Evolutionary conservation across 2,113 vertebrate genomes (phyloP), one percentile per base, ranked within the genome.

Genomic region (Propithecus coquereli): DNA sequence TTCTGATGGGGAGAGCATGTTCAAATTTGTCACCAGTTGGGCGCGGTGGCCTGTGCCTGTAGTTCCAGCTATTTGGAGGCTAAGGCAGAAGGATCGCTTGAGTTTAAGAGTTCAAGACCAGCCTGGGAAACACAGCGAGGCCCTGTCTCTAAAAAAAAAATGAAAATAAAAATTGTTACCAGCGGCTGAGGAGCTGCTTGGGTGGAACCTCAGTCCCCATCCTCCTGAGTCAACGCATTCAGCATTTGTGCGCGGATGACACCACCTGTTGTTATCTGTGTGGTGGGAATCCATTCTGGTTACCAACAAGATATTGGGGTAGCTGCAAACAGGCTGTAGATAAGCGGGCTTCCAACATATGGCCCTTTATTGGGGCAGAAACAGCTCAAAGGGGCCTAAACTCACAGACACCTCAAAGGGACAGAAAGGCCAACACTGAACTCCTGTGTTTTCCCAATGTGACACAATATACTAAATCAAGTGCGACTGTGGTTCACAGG

Each of bases 271-370:
- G 8, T 22, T 45, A 22, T 0, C 47, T 8, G 7, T 30, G 47
- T 18, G 16, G 4, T 11, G 68, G 30, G 61, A 68, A 63, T 40
- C 63, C 37, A 14, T 47, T n/a, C 47, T 32, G 30, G 17, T 37
- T 59, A 47, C 12, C 5, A 27, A 6, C 0, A 0, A 23, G 6
- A 12, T 11, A 57, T 23, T 2, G 1, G 23, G 22, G 50, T 18
- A 57, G 32, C 22, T 23, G 43, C 14, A 27, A n/a, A 66, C 3
- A 86, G 82, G 66, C 43, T 32, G 45, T 45, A 68, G 25, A 68
- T 63, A 52, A 2, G 18, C 9, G 25, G 34, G 13, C 61, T 70
- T 25, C 8, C 3, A 22, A 37, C 14, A 65, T 4, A 13, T 20
- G 65, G 43, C 16, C 82, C 8, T 22, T 32, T 7, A 11, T 1